Evolutionary conservation across 2,888 invertebrate species (phyloP), one percentile per base, ranked within the genome.

Genomic region (Pollenia angustigena): DNA sequence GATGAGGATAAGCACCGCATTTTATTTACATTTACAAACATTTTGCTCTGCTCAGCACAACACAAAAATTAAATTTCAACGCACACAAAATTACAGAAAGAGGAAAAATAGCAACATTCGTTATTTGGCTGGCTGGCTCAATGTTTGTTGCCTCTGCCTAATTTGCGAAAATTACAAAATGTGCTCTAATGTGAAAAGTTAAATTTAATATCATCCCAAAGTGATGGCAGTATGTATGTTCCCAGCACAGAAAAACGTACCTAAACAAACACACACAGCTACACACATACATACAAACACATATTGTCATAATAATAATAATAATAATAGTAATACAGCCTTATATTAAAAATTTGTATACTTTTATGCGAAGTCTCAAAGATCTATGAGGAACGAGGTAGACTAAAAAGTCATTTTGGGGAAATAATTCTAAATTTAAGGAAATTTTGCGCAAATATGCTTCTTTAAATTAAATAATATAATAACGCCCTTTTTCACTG

Each of bases 181-280:
- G 10, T 58, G 56, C 23, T 66, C 32, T 52, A 84, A 79, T 79
- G n/a, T 74, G 32, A 60, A 74, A 84, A 74, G 72, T 74, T 68
- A 71, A 76, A 68, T 52, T 84, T 54, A 58, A 74, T 66, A 68
- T 54, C 56, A 72, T 84, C 52, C 52, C 66, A 44, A 50, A 74
- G 66, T 32, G 18, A 46, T 44, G 16, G 16, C 54, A 32, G 64
- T 16, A 68, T 64, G n/a, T 69, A 6, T 32, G 32, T 40, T 54
- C 16, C 1, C 14, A 6, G 32, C 18, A 54, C 12, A 56, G 2
- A 66, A 2, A 50, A 23, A 66, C 44, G 1, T 44, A 14, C 7
- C 44, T 10, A 10, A 2, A 54, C 4, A 74, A n/a, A 44, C 12
- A 12, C 48, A 1, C 7, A 1, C n/a, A 6, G 3, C 9, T 18